Conservation (phyloP, 2,888 invertebrate genomes). For the Sesia bembeciformis region DNA sequence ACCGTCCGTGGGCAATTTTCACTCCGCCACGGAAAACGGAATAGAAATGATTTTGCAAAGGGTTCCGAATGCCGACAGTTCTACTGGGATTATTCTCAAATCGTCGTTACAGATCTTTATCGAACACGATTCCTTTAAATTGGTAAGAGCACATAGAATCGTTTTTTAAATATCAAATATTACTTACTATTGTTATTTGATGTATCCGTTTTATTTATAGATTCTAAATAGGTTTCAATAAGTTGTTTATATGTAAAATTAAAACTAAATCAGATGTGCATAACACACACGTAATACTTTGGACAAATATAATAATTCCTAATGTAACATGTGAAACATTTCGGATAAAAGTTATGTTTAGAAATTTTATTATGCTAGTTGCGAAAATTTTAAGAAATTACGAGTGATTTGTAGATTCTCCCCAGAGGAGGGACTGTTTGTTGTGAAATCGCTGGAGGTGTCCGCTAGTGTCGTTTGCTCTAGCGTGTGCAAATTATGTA, state of each 20-base stretch:
- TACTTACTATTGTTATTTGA: too few relatives aligned
- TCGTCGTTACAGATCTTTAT: constrained; percentile 5
- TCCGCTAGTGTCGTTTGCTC: constrained; percentile 32
- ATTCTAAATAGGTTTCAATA: too few relatives aligned
- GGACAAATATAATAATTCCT: too few relatives aligned
- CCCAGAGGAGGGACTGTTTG: constrained; percentile 15
- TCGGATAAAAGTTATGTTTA: too few relatives aligned
- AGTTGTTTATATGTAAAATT: too few relatives aligned
- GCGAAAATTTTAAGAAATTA: background rate
- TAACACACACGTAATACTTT: too few relatives aligned
- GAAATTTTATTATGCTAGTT: too few relatives aligned
- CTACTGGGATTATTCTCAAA: constrained; percentile 23
- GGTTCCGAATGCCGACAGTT: constrained; percentile 32
- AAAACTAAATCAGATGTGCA: too few relatives aligned
- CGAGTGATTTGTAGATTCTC: background rate
- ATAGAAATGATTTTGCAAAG: constrained; percentile 66
- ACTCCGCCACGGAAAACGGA: constrained; percentile 54
- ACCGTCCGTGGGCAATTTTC: constrained; percentile 70
- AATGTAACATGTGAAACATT: too few relatives aligned
- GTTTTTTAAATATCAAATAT: too few relatives aligned
- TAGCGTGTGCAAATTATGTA: background rate
- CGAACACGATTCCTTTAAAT: background rate
- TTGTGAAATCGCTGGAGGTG: constrained; percentile 32
- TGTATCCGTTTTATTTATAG: too few relatives aligned
- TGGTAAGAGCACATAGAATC: too few relatives aligned